Percentiles rank a stretch among this genome's conserved stretches.
These are phyloP conservation scores for Tethya wilhelma DNA, from an alignment of 37 sponge, comb jelly and placozoan species.

Conservation along the genomic window DNA sequence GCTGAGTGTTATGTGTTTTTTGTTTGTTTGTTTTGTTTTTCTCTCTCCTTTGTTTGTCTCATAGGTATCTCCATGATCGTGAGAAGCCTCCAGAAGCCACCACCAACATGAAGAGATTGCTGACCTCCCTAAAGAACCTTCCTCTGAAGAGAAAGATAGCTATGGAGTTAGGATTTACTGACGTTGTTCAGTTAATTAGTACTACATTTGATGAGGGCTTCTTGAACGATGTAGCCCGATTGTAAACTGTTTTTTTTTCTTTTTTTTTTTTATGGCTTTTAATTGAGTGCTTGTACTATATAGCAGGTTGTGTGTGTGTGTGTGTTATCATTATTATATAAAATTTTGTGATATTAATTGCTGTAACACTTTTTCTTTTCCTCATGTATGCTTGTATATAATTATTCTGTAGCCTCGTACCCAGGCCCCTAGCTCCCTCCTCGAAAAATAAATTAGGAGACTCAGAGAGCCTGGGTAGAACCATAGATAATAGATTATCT, in stretches of 20 bases:
- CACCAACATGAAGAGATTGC: slow-evolving; percentile 48
- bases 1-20: no score
- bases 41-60: background rate
- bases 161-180: slow-evolving; percentile 42
- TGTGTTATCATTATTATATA: no score
- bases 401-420: no score
- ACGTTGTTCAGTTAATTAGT: slow-evolving; percentile 36
- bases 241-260: slow-evolving; percentile 13
- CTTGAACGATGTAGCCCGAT: slow-evolving; percentile 49
- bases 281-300: background rate
- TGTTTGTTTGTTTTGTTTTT: no score
- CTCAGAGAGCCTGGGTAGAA: no score
- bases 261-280: background rate
- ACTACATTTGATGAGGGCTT: slow-evolving; percentile 50
- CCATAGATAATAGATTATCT: no score
- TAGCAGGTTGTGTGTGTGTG: background rate
- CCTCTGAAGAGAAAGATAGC: slow-evolving; percentile 46
- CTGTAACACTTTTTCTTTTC: no score
- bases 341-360: no score
- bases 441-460: no score
- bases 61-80: slow-evolving; percentile 45
- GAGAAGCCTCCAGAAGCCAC: slow-evolving; percentile 32
- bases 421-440: no score
- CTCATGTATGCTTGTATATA: no score
- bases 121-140: slow-evolving; percentile 31